These are phyloP conservation scores for Orussus abietinus DNA, from an alignment of 1,140 invertebrate genomes.

Conservation along the genomic window DNA sequence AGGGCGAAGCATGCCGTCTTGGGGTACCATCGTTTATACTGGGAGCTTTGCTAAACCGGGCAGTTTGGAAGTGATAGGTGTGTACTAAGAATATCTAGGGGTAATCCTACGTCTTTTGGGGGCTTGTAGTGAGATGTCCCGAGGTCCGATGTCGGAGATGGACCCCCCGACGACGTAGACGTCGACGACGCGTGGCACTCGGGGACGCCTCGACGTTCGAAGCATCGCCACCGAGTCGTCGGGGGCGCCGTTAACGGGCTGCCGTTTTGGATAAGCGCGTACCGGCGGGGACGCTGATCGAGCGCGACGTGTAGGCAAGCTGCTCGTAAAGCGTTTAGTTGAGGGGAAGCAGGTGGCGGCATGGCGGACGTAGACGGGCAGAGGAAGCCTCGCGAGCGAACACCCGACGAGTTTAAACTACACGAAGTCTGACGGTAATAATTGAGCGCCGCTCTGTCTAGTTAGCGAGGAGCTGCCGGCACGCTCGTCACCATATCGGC, in stretches of 20 bases:
- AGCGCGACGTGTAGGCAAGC: slow-evolving; percentile 48
- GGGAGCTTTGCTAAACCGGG: too few species aligned
- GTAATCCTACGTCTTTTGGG: too few species aligned
- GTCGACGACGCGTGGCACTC: too few species aligned
- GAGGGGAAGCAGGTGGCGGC: slow-evolving; percentile 39
- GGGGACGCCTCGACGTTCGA: too few species aligned
- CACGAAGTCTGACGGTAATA: slow-evolving; percentile 53
- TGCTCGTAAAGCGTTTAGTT: slow-evolving; percentile 54
- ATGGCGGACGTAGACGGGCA: slow-evolving; percentile 14
- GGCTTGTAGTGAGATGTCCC: too few species aligned
- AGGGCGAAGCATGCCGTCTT: too few species aligned
- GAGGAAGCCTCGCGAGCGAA: background rate
- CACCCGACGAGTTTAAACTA: slow-evolving; percentile 42
- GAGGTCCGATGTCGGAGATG: too few species aligned
- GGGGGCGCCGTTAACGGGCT: slow-evolving; percentile 45
- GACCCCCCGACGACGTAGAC: too few species aligned
- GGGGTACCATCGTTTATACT: too few species aligned
- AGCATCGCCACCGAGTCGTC: too few species aligned
- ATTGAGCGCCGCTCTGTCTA: slow-evolving; percentile 55
- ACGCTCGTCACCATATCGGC: slow-evolving; percentile 45
- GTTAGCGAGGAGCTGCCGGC: slow-evolving; percentile 37
- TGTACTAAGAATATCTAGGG: too few species aligned
- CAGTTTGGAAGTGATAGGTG: too few species aligned
- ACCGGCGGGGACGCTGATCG: slow-evolving; percentile 48
- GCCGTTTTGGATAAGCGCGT: slow-evolving; percentile 50